Conservation (phyloP, 1,140 invertebrate species). For the Pseudomyrmex dendroicus region DNA sequence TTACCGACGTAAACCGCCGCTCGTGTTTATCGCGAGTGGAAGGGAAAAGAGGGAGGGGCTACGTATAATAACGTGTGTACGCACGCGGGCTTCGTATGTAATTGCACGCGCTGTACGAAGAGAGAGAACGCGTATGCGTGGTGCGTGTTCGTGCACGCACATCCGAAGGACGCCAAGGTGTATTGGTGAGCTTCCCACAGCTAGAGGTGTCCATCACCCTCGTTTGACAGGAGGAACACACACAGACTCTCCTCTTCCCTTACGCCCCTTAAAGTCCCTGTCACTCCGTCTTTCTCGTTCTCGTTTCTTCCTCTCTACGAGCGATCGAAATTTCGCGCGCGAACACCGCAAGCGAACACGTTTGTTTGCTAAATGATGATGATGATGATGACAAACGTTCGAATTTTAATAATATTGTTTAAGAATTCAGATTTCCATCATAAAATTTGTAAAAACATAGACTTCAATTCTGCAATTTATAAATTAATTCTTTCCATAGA, state of each 20-base stretch:
- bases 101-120: conserved; percentile 26
- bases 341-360: not conserved
- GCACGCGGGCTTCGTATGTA: conserved; percentile 62
- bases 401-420: conserved; percentile 13
- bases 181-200: conserved; percentile 81
- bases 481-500: too few species aligned
- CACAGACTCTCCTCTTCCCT: conserved; percentile 72
- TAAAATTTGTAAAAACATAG: not conserved
- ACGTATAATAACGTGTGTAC: conserved; percentile 41
- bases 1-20: conserved; percentile 41
- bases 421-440: not conserved
- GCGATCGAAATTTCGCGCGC: not conserved
- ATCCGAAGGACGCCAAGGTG: conserved; percentile 70
- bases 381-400: not conserved
- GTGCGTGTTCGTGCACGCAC: conserved; percentile 58
- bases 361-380: not conserved
- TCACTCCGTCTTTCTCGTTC: conserved; percentile 22
- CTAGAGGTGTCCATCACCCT: conserved; percentile 84
- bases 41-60: not conserved
- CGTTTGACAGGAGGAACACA: conserved; percentile 82
- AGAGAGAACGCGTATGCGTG: conserved; percentile 40
- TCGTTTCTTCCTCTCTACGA: not conserved
- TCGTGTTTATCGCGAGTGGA: conserved; percentile 42
- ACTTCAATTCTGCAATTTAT: too few species aligned
- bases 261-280: conserved; percentile 40